Evolutionary conservation across 92 coral and sea anemone species (phyloP).

Genomic region (Bergia puertoricense): DNA sequence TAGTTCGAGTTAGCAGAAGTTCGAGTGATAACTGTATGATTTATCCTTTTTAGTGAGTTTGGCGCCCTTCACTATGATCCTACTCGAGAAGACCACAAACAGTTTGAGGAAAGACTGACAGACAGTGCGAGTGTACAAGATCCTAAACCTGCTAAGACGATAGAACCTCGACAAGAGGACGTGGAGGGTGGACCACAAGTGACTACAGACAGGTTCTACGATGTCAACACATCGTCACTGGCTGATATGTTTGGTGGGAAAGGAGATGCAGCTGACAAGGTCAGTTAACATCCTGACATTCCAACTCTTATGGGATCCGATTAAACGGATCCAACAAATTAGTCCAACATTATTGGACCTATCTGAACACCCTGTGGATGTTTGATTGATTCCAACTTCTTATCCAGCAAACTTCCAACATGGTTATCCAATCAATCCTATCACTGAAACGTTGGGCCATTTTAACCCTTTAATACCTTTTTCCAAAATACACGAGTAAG

Average conservation of each 20-base stretch:
- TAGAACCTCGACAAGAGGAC: conserved; percentile 18
- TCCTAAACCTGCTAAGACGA: conserved; percentile 38
- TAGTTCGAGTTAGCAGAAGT: too few species aligned
- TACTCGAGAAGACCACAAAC: conserved; percentile 82
- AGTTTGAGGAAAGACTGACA: conserved; percentile 69
- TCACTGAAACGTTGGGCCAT: too few species aligned
- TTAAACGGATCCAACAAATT: too few species aligned
- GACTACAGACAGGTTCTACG: conserved; percentile 70
- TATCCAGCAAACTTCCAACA: too few species aligned
- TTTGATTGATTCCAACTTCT: too few species aligned
- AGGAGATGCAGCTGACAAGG: conserved; percentile 2
- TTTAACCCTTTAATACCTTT: too few species aligned
- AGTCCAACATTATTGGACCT: too few species aligned
- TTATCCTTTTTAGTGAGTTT: conserved; percentile 57
- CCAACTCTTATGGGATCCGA: not conserved
- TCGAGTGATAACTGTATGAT: not conserved
- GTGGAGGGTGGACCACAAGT: conserved; percentile 58
- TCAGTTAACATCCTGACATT: not conserved
- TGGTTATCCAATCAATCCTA: too few species aligned
- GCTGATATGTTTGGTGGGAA: conserved; percentile 64
- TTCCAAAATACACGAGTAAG: too few species aligned
- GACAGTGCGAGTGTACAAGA: conserved; percentile 8
- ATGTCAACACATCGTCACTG: conserved; percentile 71
- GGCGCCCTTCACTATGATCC: conserved; percentile 85
- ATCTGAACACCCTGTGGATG: too few species aligned